Base-by-base conservation (phyloP, 1,140 invertebrate genomes). In the Notospermus geniculatus region DNA sequence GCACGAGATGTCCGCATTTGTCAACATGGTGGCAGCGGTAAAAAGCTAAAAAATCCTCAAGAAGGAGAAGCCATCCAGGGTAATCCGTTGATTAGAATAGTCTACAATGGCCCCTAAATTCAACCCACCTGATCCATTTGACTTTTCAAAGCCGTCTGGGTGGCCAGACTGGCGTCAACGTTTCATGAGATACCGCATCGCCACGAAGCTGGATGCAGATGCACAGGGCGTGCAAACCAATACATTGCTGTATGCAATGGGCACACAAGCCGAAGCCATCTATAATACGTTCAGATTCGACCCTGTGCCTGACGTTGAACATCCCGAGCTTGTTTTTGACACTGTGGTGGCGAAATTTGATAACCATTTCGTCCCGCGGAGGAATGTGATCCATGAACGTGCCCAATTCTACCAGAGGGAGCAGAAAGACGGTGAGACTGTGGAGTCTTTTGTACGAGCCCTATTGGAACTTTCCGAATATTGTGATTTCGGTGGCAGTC, bases 351-450 rank as follows among this genome's bases (percentile, higher is more conserved):
- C 23, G 19, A 63, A 63, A 60, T 63, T 63, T 46, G 54, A 63
- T 22, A 19, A 56, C 2, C 57, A 66, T 66, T 66, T 66, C 50
- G 28, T 66, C 28, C 65, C 61, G 7, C 59, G 60, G 28, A 25
- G 54, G 39, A 66, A 66, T 29, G 30, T 64, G 13, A 60, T 66
- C 15, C 58, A 56, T 30, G 65, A 66, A 19, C 52, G 61, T 27
- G 41, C 53, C 0, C 1, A 45, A 22, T 63, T 66, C 28, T 19
- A 55, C 17, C 7, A 53, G 41, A 57, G 57, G 25, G 46, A 17
- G 46, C 65, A 64, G 39, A 15, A 13, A 11, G 22, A 23, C 1
- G 57, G 62, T 29, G 58, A 67, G 43, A 54, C 39, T n/a, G 45
- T 56, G 2, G 57, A 67, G 32, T 7, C 15, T 28, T 67, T 60